Base-by-base conservation (phyloP, 1,140 invertebrate genomes). In the Condylostylus longicornis region DNA sequence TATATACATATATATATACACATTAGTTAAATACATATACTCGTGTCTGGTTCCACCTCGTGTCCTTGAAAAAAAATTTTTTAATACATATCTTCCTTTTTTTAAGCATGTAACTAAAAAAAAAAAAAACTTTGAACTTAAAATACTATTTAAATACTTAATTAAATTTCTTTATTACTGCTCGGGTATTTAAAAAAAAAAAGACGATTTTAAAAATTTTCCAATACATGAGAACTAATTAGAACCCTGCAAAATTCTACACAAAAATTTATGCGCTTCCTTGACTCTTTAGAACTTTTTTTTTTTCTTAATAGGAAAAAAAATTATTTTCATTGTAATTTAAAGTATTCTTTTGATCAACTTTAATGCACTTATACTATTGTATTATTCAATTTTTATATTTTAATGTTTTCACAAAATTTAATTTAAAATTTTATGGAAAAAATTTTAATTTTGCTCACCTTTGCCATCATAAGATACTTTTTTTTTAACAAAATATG, bases 1-100 rank as follows among this genome's bases (percentile, higher is more conserved):
- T n/a, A n/a, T n/a, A n/a, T n/a, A n/a, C n/a, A n/a, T n/a, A n/a
- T n/a, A n/a, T n/a, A n/a, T n/a, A n/a, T n/a, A n/a, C n/a, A n/a
- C n/a, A n/a, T n/a, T n/a, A n/a, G n/a, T n/a, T n/a, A n/a, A n/a
- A n/a, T n/a, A n/a, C n/a, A n/a, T n/a, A n/a, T n/a, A n/a, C n/a
- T n/a, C n/a, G n/a, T n/a, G n/a, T n/a, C n/a, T n/a, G n/a, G n/a
- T n/a, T 25, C n/a, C 23, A 8, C 23, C n/a, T 25, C 23, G 15
- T 31, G 29, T 31, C 29, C 29, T 31, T 31, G 29, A 31, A 31
- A 31, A 25, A 25, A n/a, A n/a, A n/a, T n/a, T n/a, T n/a, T n/a
- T n/a, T n/a, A n/a, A n/a, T n/a, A n/a, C n/a, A n/a, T n/a, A n/a
- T 25, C n/a, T 25, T 25, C 23, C 7, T 25, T 25, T n/a, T n/a